Percentiles rank a stretch among this genome's conserved stretches.
phyloP scores from a whole-genome alignment of 2,113 vertebrate species.

The Phrynocephalus versicolor region DNA sequence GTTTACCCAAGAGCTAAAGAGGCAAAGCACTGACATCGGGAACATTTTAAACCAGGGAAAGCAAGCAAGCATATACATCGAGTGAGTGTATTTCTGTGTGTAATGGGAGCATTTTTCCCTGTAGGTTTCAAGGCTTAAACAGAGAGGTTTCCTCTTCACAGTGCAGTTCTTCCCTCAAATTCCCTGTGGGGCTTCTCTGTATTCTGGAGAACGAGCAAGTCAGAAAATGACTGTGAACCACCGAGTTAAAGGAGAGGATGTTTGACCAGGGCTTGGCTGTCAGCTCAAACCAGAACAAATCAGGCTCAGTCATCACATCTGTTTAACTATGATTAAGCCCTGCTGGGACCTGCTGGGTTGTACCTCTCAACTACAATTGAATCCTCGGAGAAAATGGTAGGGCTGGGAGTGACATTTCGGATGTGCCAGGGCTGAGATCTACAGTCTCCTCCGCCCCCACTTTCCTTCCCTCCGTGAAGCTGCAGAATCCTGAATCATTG shows the following conservation, averaged over 20 bases:
- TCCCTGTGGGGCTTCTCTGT: neutral
- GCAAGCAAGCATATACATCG: neutral
- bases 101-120: neutral
- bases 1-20: constrained; percentile 27
- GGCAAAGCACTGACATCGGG: neutral
- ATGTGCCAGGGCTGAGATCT: constrained; percentile 3
- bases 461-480: neutral
- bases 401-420: constrained; percentile 17
- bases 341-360: constrained; percentile 18
- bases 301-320: constrained; percentile 14
- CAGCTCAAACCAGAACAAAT: constrained; percentile 25
- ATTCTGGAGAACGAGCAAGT: constrained; percentile 3
- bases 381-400: constrained; percentile 31
- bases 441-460: neutral
- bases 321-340: constrained; percentile 35
- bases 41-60: neutral
- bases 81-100: neutral
- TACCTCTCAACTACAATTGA: constrained; percentile 16
- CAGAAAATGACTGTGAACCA: constrained; percentile 15
- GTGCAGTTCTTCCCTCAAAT: neutral
- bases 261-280: constrained; percentile 9
- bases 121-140: neutral
- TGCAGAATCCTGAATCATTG: neutral
- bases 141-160: neutral
- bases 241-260: neutral